These are phyloP conservation scores for Lacanobia oleracea DNA, from an alignment of 2,888 invertebrate genomes.

Conservation along the genomic window DNA sequence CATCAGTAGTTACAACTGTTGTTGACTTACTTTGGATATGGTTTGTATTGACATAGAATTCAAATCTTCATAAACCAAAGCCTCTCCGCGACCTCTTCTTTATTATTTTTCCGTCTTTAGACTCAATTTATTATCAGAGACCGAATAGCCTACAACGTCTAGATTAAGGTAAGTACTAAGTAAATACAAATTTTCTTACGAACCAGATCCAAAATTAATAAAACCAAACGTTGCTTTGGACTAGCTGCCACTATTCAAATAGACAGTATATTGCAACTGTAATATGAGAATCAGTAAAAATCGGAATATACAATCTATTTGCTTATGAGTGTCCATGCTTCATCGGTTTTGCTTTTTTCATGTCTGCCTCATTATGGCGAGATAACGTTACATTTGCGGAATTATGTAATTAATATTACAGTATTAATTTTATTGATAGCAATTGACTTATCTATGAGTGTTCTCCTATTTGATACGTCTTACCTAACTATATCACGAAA, in stretches of 20 bases:
- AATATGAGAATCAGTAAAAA: constrained; percentile 66
- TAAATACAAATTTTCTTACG: no score
- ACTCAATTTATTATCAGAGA: neutral
- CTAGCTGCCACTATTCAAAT: constrained; percentile 37
- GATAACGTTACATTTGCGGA: constrained; percentile 68
- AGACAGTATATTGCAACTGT: constrained; percentile 59
- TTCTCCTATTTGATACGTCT: constrained; percentile 1
- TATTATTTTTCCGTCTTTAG: neutral
- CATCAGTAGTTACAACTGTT: neutral
- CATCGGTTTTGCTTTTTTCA: constrained; percentile 65
- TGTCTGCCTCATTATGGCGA: constrained; percentile 64
- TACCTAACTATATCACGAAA: constrained; percentile 41
- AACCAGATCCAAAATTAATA: neutral
- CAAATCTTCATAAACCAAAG: neutral
- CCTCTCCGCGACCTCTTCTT: neutral
- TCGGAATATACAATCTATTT: constrained; percentile 52
- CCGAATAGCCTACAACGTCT: no score
- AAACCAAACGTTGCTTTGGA: neutral
- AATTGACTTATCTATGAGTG: constrained; percentile 5
- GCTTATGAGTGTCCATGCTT: constrained; percentile 66
- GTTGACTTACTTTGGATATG: constrained; percentile 1
- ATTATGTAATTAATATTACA: constrained; percentile 66
- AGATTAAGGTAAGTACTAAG: no score
- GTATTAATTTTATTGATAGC: constrained; percentile 29
- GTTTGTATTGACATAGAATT: neutral